A percentile compares a stretch with the other conserved stretches of the same genome.
Evolutionary conservation across 2,113 vertebrate genomes (phyloP).

Genomic region (Phrynosoma platyrhinos): DNA sequence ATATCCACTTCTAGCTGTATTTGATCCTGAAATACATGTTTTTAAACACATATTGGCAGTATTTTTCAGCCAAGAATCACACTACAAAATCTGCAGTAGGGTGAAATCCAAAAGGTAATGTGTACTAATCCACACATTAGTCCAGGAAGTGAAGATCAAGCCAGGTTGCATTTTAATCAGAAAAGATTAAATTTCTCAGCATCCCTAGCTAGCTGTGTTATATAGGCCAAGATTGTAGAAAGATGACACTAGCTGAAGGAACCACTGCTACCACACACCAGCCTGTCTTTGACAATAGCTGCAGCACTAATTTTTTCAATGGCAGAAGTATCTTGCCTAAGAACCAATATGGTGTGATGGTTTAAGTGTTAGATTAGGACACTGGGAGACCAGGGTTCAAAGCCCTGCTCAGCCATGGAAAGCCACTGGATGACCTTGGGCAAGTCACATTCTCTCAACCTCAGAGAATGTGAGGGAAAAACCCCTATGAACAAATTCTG

Average conservation of each 20-base stretch:
- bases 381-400: no score
- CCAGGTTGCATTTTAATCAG: not conserved
- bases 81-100: not conserved
- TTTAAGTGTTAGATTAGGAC: no score
- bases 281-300: no score
- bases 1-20: not conserved
- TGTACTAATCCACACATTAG: not conserved
- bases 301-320: not conserved
- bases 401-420: no score
- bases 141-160: not conserved
- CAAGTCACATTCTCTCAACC: no score
- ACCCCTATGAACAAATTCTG: no score
- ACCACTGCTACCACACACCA: not conserved
- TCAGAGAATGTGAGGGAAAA: no score
- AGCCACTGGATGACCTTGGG: no score
- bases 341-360: no score
- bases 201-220: not conserved
- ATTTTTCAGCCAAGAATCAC: not conserved
- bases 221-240: not conserved
- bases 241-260: not conserved
- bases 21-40: not conserved
- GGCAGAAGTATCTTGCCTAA: not conserved
- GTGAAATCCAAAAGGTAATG: not conserved
- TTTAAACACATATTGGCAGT: not conserved
- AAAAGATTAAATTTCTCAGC: not conserved